Conservation (phyloP, 2,797 vertebrate genomes). For the Chrysolophus pictus region DNA sequence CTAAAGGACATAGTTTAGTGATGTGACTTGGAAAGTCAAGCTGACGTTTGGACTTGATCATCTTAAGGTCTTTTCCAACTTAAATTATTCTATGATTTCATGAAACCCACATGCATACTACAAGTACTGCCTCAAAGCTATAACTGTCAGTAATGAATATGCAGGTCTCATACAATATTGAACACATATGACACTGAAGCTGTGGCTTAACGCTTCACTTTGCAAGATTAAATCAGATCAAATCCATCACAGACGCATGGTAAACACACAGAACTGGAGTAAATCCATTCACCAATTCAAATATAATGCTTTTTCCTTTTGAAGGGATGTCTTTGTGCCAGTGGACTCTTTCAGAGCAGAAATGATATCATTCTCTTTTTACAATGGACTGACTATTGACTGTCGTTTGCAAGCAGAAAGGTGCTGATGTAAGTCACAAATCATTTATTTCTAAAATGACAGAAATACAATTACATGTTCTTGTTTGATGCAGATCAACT, state of each 20-base stretch:
- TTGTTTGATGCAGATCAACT: neutral
- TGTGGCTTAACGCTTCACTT: neutral
- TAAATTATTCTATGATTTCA: neutral
- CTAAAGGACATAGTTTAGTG: neutral
- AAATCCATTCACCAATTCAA: conserved; percentile 18
- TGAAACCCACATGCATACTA: neutral
- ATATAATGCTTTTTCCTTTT: neutral
- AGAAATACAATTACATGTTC: neutral
- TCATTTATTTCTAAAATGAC: neutral
- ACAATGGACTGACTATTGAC: neutral
- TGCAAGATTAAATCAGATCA: neutral
- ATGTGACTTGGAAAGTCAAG: neutral
- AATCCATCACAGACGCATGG: neutral
- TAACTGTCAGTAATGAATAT: neutral
- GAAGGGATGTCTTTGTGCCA: neutral
- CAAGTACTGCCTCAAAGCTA: neutral
- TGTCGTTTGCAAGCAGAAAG: neutral
- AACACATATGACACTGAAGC: neutral
- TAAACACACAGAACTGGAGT: neutral
- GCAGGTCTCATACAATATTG: neutral
- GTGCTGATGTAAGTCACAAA: neutral
- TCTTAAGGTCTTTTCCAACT: neutral
- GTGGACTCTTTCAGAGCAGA: neutral
- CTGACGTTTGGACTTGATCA: neutral
- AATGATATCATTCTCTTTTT: neutral